Percentiles rank a stretch among this genome's conserved stretches.
Evolutionary conservation across 1,140 invertebrate genomes (phyloP).

Genomic region (Drosophila tani): DNA sequence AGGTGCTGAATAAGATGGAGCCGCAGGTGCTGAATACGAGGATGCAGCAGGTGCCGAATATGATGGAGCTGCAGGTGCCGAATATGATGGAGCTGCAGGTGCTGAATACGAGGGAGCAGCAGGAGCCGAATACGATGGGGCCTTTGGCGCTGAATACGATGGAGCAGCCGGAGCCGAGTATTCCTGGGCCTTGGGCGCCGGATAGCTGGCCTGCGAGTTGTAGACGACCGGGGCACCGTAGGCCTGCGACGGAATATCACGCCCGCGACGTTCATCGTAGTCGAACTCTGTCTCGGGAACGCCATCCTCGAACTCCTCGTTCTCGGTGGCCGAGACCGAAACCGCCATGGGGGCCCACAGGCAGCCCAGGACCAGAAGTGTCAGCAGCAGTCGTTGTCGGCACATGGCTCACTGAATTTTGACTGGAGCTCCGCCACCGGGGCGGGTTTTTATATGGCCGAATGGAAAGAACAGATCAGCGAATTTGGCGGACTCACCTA

Average conservation of each 20-base stretch:
- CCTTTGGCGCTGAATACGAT: conserved; percentile 28
- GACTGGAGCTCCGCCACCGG: conserved; percentile 26
- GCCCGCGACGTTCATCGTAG: conserved; percentile 39
- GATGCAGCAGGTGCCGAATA: conserved; percentile 20
- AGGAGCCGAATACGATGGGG: conserved; percentile 29
- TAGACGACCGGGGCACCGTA: conserved; percentile 59
- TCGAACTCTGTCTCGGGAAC: conserved; percentile 38
- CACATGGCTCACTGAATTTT: conserved; percentile 42
- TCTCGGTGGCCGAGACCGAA: conserved; percentile 5
- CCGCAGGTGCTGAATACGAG: conserved; percentile 17
- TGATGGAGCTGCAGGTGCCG: conserved; percentile 18
- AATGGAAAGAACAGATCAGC: conserved; percentile 51
- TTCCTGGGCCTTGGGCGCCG: conserved; percentile 18
- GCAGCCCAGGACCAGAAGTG: conserved; percentile 43
- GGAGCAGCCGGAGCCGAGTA: conserved; percentile 39
- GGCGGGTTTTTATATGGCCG: conserved; percentile 52
- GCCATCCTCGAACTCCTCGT: conserved; percentile 47
- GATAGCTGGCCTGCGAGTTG: conserved; percentile 52
- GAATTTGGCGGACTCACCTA: conserved; percentile 30
- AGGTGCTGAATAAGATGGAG: conserved; percentile 26
- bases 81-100: conserved; percentile 20
- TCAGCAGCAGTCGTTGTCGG: conserved; percentile 41
- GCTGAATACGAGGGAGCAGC: conserved; percentile 38
- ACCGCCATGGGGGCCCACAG: conserved; percentile 24
- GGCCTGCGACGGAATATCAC: conserved; percentile 51